These are phyloP conservation scores for Percopsis transmontana DNA, from an alignment of 2,113 vertebrate genomes.

Conservation along the genomic window DNA sequence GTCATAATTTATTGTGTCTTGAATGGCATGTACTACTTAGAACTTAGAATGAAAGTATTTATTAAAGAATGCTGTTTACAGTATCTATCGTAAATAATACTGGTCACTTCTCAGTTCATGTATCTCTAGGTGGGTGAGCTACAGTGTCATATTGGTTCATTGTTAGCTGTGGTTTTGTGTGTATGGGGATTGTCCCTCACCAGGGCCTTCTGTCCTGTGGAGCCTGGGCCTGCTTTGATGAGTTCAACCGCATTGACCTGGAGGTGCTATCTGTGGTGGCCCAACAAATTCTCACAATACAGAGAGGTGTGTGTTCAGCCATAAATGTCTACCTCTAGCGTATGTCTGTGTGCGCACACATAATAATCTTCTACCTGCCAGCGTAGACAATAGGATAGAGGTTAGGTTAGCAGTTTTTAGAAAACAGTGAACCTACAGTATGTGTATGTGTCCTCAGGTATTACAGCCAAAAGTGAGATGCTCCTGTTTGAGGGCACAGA, in stretches of 20 bases:
- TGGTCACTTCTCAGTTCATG: constrained; percentile 12
- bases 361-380: too few species aligned
- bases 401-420: not conserved
- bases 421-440: not conserved
- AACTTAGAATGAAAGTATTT: too few species aligned
- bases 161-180: not conserved
- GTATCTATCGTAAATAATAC: too few species aligned
- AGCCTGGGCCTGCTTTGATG: constrained; percentile 94
- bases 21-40: too few species aligned
- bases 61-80: too few species aligned
- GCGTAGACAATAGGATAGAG: not conserved
- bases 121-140: too few species aligned
- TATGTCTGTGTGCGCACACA: too few species aligned
- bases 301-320: constrained; percentile 80
- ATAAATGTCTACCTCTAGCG: too few species aligned
- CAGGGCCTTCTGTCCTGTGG: constrained; percentile 89
- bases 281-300: constrained; percentile 94
- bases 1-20: too few species aligned
- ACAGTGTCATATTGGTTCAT: not conserved
- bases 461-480: constrained; percentile 77
- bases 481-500: constrained; percentile 90
- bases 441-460: constrained; percentile 73
- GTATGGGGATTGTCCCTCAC: constrained; percentile 1
- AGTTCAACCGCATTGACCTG: constrained; percentile 94
- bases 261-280: constrained; percentile 93